Base-by-base conservation (phyloP, 2,113 vertebrate species). In the Pterocles burchelli region DNA sequence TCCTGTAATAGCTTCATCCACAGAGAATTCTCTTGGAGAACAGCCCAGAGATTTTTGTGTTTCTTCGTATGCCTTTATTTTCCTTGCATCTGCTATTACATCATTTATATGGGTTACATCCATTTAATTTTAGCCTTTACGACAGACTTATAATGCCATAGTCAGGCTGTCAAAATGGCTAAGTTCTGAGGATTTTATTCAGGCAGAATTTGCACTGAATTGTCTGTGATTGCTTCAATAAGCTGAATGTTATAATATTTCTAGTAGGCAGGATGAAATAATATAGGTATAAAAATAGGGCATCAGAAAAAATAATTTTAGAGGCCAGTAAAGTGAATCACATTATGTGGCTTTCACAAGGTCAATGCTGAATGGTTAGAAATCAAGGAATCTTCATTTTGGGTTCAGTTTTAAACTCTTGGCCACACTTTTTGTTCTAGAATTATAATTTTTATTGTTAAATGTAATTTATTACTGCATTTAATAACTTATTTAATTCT, bases 31-130 rank as follows among this genome's bases (percentile, higher is more conserved):
- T 80, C 43, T 84, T 96, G 83, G 90, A 93, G 62, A 92, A 58
- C 20, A 68, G 73, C 80, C 88, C 86, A 82, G 88, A 94, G 41
- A 89, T 68, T 93, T 96, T 95, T 84, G 61, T 90, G 41, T 94
- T 95, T 71, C 34, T 88, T 95, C 71, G 73, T 94, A 52, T 52
- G 80, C 65, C 36, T 96, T 81, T 90, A 63, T 93, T 95, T 90
- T 67, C 68, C 29, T n/a, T 84, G 52, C 77, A 77, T 86, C 72
- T 90, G 52, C 73, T 92, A 81, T 93, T 92, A 85, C 85, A 79
- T 91, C 88, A 91, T 91, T 88, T 88, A 67, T 88, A 74, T 87
- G 65, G 21, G 25, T 66, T 94, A 82, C 41, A 74, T 85, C 49
- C 57, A 34, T 36, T 68, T 74, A 84, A 95, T 84, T 90, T 88